These are phyloP conservation scores for Heliothis peltigera DNA, from an alignment of 2,888 invertebrate species.

Conservation along the genomic window DNA sequence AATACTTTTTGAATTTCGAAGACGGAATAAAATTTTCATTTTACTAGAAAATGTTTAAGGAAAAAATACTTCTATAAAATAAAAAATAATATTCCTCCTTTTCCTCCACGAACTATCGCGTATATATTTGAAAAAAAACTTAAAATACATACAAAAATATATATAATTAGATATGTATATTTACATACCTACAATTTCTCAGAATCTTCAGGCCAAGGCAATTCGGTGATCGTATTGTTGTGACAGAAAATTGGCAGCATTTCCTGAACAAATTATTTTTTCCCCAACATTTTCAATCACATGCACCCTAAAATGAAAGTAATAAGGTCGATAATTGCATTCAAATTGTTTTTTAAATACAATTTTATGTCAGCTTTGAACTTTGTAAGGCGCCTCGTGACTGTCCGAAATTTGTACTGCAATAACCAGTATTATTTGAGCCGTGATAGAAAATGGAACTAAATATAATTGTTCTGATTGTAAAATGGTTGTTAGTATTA, in stretches of 20 bases:
- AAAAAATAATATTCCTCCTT: background rate
- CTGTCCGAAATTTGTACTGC: slow-evolving; percentile 27
- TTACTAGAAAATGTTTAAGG: no score
- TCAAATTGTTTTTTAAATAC: slow-evolving; percentile 28
- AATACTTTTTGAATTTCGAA: no score
- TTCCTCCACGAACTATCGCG: background rate
- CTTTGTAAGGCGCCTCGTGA: slow-evolving; percentile 43
- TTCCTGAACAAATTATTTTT: slow-evolving; percentile 42
- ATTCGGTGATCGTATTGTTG: slow-evolving; percentile 47
- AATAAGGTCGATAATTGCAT: slow-evolving; percentile 23
- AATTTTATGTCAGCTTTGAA: slow-evolving; percentile 10
- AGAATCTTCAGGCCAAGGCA: slow-evolving; percentile 53
- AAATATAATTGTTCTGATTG: background rate
- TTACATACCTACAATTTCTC: slow-evolving; percentile 24
- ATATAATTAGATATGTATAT: slow-evolving; percentile 12
- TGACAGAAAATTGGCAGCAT: slow-evolving; percentile 64
- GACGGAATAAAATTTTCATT: no score
- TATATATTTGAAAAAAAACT: background rate
- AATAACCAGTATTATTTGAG: background rate
- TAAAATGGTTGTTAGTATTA: background rate
- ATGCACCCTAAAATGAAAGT: background rate
- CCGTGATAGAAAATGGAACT: slow-evolving; percentile 6
- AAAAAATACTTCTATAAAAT: background rate
- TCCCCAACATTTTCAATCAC: slow-evolving; percentile 19
- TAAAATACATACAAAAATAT: background rate